Evolutionary conservation across 64 coral and sea anemone genomes (phyloP).

Genomic region (Pocillopora verrucosa): DNA sequence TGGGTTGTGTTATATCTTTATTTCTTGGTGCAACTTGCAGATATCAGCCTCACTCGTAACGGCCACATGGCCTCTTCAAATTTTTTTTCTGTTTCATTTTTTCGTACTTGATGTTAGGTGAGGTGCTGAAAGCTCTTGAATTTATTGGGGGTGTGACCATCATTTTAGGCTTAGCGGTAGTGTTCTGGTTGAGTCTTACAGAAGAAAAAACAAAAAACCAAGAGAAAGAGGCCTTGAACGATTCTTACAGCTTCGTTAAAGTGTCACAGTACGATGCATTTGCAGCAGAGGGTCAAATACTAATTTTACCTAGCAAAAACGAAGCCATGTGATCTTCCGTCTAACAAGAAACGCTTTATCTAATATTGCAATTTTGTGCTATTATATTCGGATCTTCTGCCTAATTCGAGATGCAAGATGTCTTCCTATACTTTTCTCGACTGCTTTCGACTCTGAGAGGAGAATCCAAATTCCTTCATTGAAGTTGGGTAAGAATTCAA

Average conservation of each 20-base stretch:
- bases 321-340: no score
- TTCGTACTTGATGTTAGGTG: slow-evolving; percentile 49
- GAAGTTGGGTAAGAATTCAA: slow-evolving; percentile 19
- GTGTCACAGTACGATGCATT: no score
- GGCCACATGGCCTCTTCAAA: slow-evolving; percentile 67
- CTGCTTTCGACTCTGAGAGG: slow-evolving; percentile 65
- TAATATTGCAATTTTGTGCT: no score
- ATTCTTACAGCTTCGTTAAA: no score
- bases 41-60: slow-evolving; percentile 48
- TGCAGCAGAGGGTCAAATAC: no score
- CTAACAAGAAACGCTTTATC: no score
- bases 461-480: slow-evolving; percentile 32
- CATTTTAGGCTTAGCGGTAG: no score
- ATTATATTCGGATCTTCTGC: slow-evolving; percentile 62
- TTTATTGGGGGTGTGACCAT: slow-evolving; percentile 39
- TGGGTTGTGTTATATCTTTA: slow-evolving; percentile 29
- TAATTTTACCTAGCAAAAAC: no score
- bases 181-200: no score
- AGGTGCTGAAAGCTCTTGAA: slow-evolving; percentile 14
- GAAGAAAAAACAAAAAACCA: no score
- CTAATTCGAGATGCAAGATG: slow-evolving; percentile 77
- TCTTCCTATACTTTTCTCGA: slow-evolving; percentile 68
- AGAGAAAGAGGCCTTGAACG: no score
- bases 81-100: slow-evolving; percentile 56
- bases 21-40: slow-evolving; percentile 77